Percentiles rank a stretch among this genome's conserved stretches.
Evolutionary conservation across 2,888 invertebrate genomes (phyloP).

Genomic region (Acrobasis suavella): DNA sequence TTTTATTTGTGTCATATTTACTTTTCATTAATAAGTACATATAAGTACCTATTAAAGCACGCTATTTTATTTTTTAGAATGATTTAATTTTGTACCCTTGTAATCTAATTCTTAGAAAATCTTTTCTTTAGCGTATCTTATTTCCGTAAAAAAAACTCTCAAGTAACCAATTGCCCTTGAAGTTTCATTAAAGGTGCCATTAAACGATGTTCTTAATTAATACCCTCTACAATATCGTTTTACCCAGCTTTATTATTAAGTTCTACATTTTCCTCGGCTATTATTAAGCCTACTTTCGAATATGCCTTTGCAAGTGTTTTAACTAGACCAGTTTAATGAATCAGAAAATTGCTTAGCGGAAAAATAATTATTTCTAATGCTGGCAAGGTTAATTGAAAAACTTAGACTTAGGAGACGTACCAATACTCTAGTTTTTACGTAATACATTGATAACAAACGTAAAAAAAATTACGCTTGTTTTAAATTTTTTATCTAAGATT

Average conservation of each 20-base stretch:
- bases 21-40: too few species aligned
- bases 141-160: background rate
- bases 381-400: slow-evolving; percentile 11
- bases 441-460: too few species aligned
- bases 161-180: background rate
- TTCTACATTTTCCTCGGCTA: background rate
- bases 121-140: background rate
- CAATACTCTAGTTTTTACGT: too few species aligned
- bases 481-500: too few species aligned
- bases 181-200: background rate
- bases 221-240: too few species aligned
- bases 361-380: slow-evolving; percentile 24
- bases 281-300: background rate
- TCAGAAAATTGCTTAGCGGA: slow-evolving; percentile 4
- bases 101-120: background rate
- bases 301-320: background rate
- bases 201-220: background rate
- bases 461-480: too few species aligned
- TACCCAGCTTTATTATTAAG: too few species aligned
- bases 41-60: too few species aligned
- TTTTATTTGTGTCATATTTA: too few species aligned
- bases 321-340: background rate
- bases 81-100: background rate
- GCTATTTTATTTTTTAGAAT: too few species aligned
- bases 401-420: too few species aligned